phyloP scores from a whole-genome alignment of 2,797 vertebrate species.

The Neopelma chrysocephalum region DNA sequence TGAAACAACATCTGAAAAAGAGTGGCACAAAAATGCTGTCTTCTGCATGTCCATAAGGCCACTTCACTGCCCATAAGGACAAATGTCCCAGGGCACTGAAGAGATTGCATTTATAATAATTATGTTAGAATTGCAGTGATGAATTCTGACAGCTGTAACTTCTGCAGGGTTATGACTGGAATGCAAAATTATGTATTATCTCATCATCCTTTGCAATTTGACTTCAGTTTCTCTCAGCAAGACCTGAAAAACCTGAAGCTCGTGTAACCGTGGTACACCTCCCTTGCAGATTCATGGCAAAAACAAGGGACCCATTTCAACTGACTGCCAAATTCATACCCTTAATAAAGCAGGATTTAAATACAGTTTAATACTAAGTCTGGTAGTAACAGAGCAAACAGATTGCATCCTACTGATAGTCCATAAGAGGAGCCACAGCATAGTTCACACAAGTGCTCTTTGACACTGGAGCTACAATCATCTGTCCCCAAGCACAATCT shows the following conservation, averaged over 20 bases:
- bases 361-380: neutral
- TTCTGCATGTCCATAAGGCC: neutral
- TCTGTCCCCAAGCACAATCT: neutral
- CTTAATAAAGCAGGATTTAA: neutral
- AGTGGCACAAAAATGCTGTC: neutral
- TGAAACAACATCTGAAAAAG: neutral
- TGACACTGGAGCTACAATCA: neutral
- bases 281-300: neutral
- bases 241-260: neutral
- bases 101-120: slow-evolving; percentile 45
- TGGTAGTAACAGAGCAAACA: neutral
- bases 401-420: neutral
- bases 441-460: neutral
- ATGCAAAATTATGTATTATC: neutral
- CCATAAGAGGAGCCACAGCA: neutral
- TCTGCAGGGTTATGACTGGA: neutral
- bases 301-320: neutral
- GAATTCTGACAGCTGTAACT: slow-evolving; percentile 47
- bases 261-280: neutral
- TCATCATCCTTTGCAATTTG: neutral
- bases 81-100: neutral
- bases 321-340: neutral
- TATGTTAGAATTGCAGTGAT: neutral
- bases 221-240: neutral
- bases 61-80: slow-evolving; percentile 36